Evolutionary conservation across 2,113 vertebrate species (phyloP), one percentile per base, ranked within the genome.

Genomic region (Cepphus grylle): DNA sequence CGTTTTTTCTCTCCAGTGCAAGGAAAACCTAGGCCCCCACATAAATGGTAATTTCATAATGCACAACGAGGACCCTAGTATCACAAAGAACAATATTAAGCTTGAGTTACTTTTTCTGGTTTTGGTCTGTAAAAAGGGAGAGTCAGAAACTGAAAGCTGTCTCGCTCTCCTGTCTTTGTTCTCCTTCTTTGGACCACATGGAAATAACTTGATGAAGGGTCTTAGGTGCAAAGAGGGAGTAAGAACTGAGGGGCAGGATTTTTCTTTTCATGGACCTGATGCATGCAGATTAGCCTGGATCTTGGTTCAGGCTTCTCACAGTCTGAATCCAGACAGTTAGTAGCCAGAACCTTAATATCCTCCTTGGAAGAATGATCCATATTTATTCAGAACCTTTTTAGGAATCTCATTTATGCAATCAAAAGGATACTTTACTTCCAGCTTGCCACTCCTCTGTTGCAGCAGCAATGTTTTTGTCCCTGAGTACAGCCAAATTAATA

Each of bases 401-500:
- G 45, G 29, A 86, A 80, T 80, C n/a, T 73, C 45, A 66, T 80
- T 82, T 73, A 56, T 90, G 36, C 83, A 81, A 84, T 96, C 88
- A 74, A 86, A 95, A 27, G 19, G 27, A 55, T 86, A 91, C 70
- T 89, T 80, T 86, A 89, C 22, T 59, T 95, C 73, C 78, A 62
- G 30, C 61, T 90, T 63, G 34, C 61, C 1, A 2, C 11, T 79
- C 9, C 19, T 56, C 3, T 94, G 19, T 74, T 90, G 49, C 45
- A 94, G 72, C 70, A 63, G 81, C 47, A 76, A 69, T 90, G 22
- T 59, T 97, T 97, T 96, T 84, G 83, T 95, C 63, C 38, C 81
- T 11, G 88, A 94, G 50, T 78, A 92, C 36, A 81, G 74, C 25
- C 80, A 95, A 96, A 98, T 97, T 95, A 97, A 94, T 94, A 92